Evolutionary conservation across 1,140 invertebrate species (phyloP), one percentile per base, ranked within the genome.

Genomic region (Rhopalosiphum padi): DNA sequence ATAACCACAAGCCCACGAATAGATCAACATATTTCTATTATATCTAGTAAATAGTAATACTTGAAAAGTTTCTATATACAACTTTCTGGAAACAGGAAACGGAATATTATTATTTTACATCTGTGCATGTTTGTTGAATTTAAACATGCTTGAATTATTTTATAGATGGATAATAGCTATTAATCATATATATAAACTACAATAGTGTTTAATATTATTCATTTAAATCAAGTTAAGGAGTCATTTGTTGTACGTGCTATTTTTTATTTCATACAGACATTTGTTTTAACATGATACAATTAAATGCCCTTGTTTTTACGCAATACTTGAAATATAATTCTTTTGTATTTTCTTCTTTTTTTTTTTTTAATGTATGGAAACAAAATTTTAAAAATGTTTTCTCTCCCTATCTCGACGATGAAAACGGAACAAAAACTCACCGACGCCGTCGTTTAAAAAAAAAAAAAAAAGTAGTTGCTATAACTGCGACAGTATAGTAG

Each of bases 361-460:
- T 85, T 43, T 43, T 8, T 89, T 89, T 89, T 89, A 53, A 90
- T 60, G 25, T 90, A 90, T 60, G 51, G 51, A 90, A 60, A 90
- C 89, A 43, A 30, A 90, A 90, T 90, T 55, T 90, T 60, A 60
- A 60, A 89, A 90, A 90, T 25, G 51, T 41, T 90, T 30, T 25
- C 51, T 90, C 89, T 60, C 37, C 35, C 53, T 90, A 60, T 90
- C 37, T 90, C 51, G 43, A 53, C 35, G 37, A 90, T 90, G 53
- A 25, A 90, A 90, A 60, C 37, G 21, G 53, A 90, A 90, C 89
- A 90, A 90, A 90, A 90, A 90, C 53, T 90, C 37, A 55, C 53
- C 23, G 25, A 68, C 37, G 35, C 15, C 9, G 9, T 11, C 53
- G 53, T 90, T 90, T 37, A 90, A 90, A 90, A 60, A 90, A 90